These are phyloP conservation scores for Zaprionus kolodkinae DNA, from an alignment of 1,140 invertebrate species.

Conservation along the genomic window DNA sequence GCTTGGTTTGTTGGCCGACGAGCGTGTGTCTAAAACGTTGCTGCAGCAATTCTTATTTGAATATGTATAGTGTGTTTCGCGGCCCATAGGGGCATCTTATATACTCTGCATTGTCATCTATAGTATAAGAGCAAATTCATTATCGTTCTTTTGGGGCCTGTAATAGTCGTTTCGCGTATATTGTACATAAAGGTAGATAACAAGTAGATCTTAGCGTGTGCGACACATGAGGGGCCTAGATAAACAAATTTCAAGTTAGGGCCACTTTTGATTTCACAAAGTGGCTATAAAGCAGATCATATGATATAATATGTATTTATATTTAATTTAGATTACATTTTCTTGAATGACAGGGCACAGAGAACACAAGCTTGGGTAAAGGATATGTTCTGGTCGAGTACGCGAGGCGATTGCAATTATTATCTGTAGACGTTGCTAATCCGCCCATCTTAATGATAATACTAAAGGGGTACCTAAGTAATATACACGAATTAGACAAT, in stretches of 20 bases:
- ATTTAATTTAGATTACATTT: not conserved
- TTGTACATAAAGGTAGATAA: slow-evolving; percentile 17
- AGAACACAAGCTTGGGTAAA: not conserved
- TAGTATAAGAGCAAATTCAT: not conserved
- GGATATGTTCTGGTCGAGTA: not conserved
- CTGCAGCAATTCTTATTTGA: slow-evolving; percentile 30
- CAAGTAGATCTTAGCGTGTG: not conserved
- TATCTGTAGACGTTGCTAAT: not conserved
- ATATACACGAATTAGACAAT: not conserved
- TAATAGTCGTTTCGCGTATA: not conserved
- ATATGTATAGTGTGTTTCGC: not conserved
- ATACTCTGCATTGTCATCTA: slow-evolving; percentile 14
- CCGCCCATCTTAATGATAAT: not conserved
- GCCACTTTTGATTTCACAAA: not conserved
- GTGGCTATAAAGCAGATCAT: not conserved
- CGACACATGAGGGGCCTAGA: not conserved
- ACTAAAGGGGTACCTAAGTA: not conserved
- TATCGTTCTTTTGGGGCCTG: slow-evolving; percentile 8
- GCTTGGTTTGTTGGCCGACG: slow-evolving; percentile 31
- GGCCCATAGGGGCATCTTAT: not conserved
- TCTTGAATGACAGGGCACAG: not conserved
- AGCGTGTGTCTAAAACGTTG: slow-evolving; percentile 33
- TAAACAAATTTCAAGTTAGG: slow-evolving; percentile 21
- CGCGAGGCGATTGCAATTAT: not conserved
- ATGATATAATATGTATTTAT: not conserved